Evolutionary conservation across 92 coral and sea anemone genomes (phyloP).

Genomic region (Epizoanthus scotinus): DNA sequence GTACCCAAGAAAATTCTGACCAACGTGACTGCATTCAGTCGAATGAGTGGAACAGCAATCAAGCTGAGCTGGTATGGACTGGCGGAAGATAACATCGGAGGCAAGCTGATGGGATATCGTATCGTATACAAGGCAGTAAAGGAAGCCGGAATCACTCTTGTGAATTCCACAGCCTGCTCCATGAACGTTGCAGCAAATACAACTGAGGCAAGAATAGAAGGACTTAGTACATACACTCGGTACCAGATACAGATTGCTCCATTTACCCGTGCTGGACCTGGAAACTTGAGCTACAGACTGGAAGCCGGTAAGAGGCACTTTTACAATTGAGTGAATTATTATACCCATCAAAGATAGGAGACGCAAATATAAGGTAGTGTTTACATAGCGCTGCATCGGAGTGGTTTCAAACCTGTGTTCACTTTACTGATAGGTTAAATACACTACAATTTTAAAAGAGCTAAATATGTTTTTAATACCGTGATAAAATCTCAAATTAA

Average conservation of each 20-base stretch:
- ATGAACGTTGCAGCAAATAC: background rate
- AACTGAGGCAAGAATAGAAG: background rate
- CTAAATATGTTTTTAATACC: too few relatives aligned
- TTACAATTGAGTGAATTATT: too few relatives aligned
- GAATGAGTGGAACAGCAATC: background rate
- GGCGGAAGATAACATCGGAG: background rate
- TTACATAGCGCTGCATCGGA: too few relatives aligned
- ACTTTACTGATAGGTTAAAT: too few relatives aligned
- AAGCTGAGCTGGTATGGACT: background rate
- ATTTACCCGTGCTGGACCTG: background rate
- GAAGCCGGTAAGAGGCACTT: background rate
- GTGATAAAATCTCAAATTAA: too few relatives aligned
- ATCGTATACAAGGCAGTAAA: background rate
- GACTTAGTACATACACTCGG: slow-evolving; percentile 3
- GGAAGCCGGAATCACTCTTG: background rate
- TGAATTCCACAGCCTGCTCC: background rate
- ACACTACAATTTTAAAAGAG: too few relatives aligned
- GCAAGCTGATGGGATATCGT: background rate
- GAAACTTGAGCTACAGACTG: background rate
- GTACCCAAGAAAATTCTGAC: background rate
- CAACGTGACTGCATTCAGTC: slow-evolving; percentile 3
- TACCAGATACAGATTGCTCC: background rate
- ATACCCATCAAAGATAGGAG: too few relatives aligned
- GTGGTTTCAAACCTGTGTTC: too few relatives aligned
- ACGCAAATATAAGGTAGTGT: too few relatives aligned